Evolutionary conservation across 2,888 invertebrate genomes (phyloP), one percentile per base, ranked within the genome.

Genomic region (Branchipolynoe longqiensis): DNA sequence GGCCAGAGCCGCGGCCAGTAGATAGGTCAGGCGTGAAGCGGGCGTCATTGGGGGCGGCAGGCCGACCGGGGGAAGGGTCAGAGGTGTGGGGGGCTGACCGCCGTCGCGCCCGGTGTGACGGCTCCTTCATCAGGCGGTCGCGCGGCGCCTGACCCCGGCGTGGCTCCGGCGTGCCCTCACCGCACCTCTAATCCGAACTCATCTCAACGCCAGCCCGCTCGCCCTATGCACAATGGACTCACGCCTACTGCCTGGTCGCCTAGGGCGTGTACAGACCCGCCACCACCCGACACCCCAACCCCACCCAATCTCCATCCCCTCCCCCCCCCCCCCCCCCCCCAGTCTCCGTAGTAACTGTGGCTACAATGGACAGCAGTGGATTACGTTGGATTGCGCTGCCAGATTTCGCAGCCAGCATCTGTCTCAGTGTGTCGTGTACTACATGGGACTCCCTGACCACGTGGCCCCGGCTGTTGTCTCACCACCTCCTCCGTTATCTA

Each of bases 151-250:
- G 62, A 62, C 62, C 62, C 31, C 28, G 12, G 28, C 14, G 6
- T 4, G 59, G n/a, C 14, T n/a, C n/a, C 62, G 25, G 28, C 25
- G 1, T 6, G 25, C 62, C 62, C 31, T 62, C 14, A n/a, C 62
- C 31, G 62, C 62, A 31, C 62, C 62, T 62, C 62, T 62, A 62
- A 62, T 62, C 62, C 62, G 12, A 31, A 31, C 62, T 62, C 31
- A 62, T 62, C 62, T 28, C 62, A 56, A 22, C 22, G 56, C 62
- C 31, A 25, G 31, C 62, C 62, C 25, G n/a, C 28, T n/a, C 18
- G 28, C 25, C n/a, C 31, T 25, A n/a, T 56, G 28, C 14, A n/a
- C 22, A 62, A n/a, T 18, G 25, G 56, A 56, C n/a, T n/a, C 56
- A 22, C 25, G 18, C 56, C 56, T 14, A 1, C 56, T 56, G 62